Evolutionary conservation across 2,113 vertebrate genomes (phyloP).

Genomic region (Oreochromis tanganicae): DNA sequence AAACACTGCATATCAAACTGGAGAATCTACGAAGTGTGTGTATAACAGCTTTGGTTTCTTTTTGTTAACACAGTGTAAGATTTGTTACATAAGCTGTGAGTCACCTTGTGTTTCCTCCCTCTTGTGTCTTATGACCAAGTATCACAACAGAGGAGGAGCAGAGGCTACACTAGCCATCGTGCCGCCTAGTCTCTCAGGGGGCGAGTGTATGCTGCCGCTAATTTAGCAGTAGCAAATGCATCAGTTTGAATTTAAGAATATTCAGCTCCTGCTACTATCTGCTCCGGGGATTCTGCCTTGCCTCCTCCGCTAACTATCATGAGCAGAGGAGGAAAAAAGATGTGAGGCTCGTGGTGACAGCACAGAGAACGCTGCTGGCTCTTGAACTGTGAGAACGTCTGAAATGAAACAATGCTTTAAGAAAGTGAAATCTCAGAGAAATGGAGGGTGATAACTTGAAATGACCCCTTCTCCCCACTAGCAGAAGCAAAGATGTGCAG

Average conservation of each 20-base stretch:
- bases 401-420: not conserved
- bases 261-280: not conserved
- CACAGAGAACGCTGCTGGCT: not conserved
- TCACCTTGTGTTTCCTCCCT: slow-evolving; percentile 20
- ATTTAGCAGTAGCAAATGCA: slow-evolving; percentile 8
- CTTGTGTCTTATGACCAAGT: not conserved
- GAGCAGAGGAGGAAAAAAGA: not conserved
- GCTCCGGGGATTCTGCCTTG: not conserved
- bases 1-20: not conserved
- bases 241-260: slow-evolving; percentile 12
- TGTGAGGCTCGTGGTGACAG: not conserved
- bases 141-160: not conserved
- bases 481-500: not conserved
- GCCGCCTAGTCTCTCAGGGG: not conserved
- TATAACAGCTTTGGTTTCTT: not conserved
- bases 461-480: not conserved
- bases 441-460: not conserved
- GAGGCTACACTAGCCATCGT: not conserved
- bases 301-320: not conserved
- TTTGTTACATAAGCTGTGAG: slow-evolving; percentile 26
- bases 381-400: not conserved
- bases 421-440: not conserved
- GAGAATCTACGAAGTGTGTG: not conserved
- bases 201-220: not conserved
- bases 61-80: not conserved